These are phyloP conservation scores for Pachymerium ferrugineum DNA, from an alignment of 2,888 invertebrate genomes.

Conservation along the genomic window DNA sequence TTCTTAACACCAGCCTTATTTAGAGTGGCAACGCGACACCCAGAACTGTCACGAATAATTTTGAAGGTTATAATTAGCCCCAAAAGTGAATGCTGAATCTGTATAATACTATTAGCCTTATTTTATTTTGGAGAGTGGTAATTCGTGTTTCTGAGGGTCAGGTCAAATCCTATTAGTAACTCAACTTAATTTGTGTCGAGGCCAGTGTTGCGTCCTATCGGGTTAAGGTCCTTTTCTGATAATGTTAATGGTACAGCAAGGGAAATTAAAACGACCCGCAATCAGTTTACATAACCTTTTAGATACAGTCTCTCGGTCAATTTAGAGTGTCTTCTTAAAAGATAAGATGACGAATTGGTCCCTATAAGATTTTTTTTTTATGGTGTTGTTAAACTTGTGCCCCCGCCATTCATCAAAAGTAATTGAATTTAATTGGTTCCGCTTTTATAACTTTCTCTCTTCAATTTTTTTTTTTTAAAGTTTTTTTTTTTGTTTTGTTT, in stretches of 20 bases:
- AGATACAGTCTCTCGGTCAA: constrained; percentile 22
- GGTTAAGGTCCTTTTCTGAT: not conserved
- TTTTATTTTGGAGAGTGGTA: not conserved
- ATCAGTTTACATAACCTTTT: not conserved
- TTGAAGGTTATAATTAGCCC: constrained; percentile 12
- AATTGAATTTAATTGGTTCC: constrained; percentile 19
- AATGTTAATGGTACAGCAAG: constrained; percentile 18
- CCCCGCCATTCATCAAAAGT: not conserved
- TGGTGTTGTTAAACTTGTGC: not conserved
- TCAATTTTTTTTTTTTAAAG: not conserved
- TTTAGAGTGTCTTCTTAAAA: not conserved
- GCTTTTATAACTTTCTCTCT: not conserved
- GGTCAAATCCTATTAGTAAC: constrained; percentile 1
- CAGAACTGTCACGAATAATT: too few relatives aligned
- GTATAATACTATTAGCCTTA: not conserved
- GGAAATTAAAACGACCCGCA: constrained; percentile 7
- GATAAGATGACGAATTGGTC: constrained; percentile 20
- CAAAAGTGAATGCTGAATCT: not conserved
- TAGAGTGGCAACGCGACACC: too few relatives aligned
- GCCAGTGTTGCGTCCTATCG: not conserved
- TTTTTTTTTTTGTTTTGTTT: not conserved
- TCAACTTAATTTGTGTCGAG: constrained; percentile 22
- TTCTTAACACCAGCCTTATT: too few relatives aligned
- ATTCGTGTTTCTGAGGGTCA: constrained; percentile 1
- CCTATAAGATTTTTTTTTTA: constrained; percentile 5